A percentile compares a stretch with the other conserved stretches of the same genome.
Evolutionary conservation across 2,113 vertebrate genomes (phyloP).

Genomic region (Octodon degus): DNA sequence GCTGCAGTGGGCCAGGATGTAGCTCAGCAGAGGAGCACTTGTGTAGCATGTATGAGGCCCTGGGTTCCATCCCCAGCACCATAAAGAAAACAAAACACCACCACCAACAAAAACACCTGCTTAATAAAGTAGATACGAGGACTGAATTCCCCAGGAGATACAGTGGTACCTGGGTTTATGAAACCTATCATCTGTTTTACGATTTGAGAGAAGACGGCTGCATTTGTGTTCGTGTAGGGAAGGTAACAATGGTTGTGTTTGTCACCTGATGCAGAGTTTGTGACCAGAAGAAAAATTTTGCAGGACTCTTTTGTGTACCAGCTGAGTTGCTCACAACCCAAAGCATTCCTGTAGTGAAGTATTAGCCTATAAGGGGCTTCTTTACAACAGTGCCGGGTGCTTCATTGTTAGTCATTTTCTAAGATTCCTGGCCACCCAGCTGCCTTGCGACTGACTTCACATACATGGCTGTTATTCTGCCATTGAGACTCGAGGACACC

Average conservation of each 20-base stretch:
- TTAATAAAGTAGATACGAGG: neutral
- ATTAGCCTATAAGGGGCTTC: neutral
- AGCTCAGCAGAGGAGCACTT: neutral
- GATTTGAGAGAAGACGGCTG: neutral
- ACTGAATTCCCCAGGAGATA: no score
- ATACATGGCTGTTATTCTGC: neutral
- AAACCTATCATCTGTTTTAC: neutral
- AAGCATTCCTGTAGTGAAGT: neutral
- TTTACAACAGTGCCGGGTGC: neutral
- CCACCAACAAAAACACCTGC: neutral
- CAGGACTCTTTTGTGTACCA: neutral
- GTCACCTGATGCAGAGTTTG: neutral
- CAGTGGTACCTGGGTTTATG: neutral
- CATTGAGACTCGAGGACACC: neutral
- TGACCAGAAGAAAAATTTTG: neutral
- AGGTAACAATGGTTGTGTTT: neutral
- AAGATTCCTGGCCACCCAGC: accelerated
- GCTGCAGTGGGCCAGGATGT: neutral
- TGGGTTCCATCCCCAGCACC: neutral
- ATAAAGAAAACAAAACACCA: neutral
- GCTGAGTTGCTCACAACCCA: neutral
- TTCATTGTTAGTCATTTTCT: neutral
- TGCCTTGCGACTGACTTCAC: neutral
- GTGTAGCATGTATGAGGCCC: neutral
- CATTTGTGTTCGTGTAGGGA: neutral